Conservation (phyloP, 1,140 invertebrate species). For the Drosophila aff. region DNA sequence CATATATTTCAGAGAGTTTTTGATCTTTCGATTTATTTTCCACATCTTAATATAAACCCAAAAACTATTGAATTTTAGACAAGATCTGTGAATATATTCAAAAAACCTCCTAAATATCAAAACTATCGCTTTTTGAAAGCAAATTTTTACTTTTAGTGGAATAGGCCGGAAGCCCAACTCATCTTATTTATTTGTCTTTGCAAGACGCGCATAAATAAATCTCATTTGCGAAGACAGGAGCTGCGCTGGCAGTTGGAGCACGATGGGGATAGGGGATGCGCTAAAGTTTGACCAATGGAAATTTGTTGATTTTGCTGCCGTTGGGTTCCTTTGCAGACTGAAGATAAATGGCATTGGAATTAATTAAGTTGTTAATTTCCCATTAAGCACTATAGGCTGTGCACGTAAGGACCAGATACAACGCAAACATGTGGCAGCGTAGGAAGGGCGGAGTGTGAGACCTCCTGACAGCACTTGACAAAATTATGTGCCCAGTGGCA, state of each 20-base stretch:
- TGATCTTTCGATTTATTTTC: no score
- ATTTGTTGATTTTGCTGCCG: constrained; percentile 69
- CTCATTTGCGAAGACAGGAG: constrained; percentile 49
- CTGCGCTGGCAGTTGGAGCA: neutral
- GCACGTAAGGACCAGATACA: constrained; percentile 63
- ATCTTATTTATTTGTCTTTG: constrained; percentile 58
- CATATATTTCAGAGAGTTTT: no score
- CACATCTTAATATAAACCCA: neutral
- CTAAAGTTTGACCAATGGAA: constrained; percentile 75
- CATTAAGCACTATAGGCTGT: constrained; percentile 67
- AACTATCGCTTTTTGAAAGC: neutral
- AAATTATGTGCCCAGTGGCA: constrained; percentile 75
- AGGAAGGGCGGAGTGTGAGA: constrained; percentile 18
- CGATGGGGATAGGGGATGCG: constrained; percentile 3
- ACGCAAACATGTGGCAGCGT: constrained; percentile 23
- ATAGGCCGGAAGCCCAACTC: neutral
- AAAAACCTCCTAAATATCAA: neutral
- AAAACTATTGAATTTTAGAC: neutral
- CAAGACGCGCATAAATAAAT: constrained; percentile 78
- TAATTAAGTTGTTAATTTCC: constrained; percentile 84
- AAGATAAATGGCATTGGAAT: constrained; percentile 83
- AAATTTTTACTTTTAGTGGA: neutral
- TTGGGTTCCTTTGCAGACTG: constrained; percentile 52
- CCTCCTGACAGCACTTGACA: constrained; percentile 77
- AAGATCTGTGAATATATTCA: neutral